Base-by-base conservation (phyloP, 2,888 invertebrate genomes). In the Drosophila algonquin region DNA sequence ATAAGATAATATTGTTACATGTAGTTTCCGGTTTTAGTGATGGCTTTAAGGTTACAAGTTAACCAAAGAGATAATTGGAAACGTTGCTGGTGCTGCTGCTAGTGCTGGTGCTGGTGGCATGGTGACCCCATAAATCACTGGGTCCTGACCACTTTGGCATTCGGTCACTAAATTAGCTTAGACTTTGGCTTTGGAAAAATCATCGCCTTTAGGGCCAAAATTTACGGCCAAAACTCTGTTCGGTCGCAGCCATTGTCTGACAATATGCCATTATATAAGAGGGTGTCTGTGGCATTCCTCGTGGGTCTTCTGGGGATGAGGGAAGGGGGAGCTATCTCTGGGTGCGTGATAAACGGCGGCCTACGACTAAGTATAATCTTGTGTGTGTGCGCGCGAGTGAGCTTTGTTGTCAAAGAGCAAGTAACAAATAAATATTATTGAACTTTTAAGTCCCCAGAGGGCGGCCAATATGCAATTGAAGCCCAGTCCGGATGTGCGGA, bases 391-490 rank as follows among this genome's bases (percentile, higher is more conserved):
- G 30, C 32, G 44, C n/a, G 54, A n/a, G 16, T 74, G 75, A 76
- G 72, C 77, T 79, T 77, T 77, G 82, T 83, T 83, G 87, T 76
- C 84, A 83, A 73, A 84, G 87, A 84, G 81, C 84, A 76, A 87
- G 81, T 81, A 74, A 80, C 80, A 84, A 84, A 87, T 87, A 84
- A 84, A 87, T 84, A 87, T 84, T 84, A 84, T 84, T 84, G 84
- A 84, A 87, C 84, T 87, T 84, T 84, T 81, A 78, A 84, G 74
- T 84, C 84, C 80, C 84, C 61, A 30, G 81, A 62, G 83, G 64
- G 57, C 46, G 71, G 63, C 64, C 63, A 78, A 72, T 72, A 68
- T 64, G 77, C 78, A 78, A 70, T 79, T 75, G 62, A 54, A 54
- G 68, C 69, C 67, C 16, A 56, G 44, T 50, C 10, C 64, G 55